Evolutionary conservation across 2,797 vertebrate species (phyloP).

Genomic region (Acrossocheilus wenchowensis): DNA sequence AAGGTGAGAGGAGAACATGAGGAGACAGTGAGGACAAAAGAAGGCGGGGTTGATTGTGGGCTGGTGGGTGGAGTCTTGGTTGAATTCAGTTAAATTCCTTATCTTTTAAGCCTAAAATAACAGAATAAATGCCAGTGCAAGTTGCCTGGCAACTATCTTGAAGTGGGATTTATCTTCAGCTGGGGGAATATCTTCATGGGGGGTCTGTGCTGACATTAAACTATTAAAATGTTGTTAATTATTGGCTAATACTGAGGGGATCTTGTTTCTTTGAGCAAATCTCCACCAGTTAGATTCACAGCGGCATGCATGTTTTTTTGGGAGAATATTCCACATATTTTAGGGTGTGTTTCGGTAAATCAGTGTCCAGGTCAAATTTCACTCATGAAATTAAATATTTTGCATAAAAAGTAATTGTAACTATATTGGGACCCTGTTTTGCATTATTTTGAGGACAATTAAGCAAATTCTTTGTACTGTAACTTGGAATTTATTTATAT

Average conservation of each 20-base stretch:
- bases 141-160: slow-evolving; percentile 57
- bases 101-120: slow-evolving; percentile 24
- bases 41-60: background rate
- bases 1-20: background rate
- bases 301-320: background rate
- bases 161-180: slow-evolving; percentile 32
- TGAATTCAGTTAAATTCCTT: background rate
- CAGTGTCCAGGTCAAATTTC: background rate
- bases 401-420: background rate
- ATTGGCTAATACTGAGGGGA: slow-evolving; percentile 48
- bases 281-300: slow-evolving; percentile 8
- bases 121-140: slow-evolving; percentile 31
- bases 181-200: slow-evolving; percentile 36
- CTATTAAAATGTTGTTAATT: slow-evolving; percentile 48
- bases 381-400: background rate
- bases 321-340: background rate
- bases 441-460: background rate
- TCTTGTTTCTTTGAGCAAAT: slow-evolving; percentile 40
- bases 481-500: too few species aligned
- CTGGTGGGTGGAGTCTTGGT: background rate
- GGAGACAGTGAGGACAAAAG: background rate
- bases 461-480: background rate
- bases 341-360: background rate
- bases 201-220: slow-evolving; percentile 54
- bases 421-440: background rate